phyloP scores from a whole-genome alignment of 2,113 vertebrate species.

The Mellivora capensis region DNA sequence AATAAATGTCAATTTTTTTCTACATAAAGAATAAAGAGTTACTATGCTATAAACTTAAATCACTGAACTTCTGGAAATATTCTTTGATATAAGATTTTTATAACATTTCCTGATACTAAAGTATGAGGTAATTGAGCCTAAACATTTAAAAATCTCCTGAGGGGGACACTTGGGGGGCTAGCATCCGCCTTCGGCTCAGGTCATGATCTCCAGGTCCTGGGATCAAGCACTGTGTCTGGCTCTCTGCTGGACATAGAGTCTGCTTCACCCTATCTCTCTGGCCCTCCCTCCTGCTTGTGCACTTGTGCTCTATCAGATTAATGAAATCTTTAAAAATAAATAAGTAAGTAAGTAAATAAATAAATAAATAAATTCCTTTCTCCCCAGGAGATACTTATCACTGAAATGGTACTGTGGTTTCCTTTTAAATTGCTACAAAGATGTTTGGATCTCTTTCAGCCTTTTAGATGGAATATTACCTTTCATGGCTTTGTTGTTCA shows the following conservation, averaged over 20 bases:
- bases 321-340: not conserved
- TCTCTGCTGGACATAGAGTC: no score
- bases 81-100: not conserved
- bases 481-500: not conserved
- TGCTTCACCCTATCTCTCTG: not conserved
- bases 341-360: not conserved
- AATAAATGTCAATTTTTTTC: not conserved
- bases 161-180: not conserved
- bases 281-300: not conserved
- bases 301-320: not conserved
- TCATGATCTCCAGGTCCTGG: not conserved
- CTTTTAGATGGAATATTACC: not conserved
- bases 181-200: not conserved
- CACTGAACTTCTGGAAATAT: not conserved
- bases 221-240: not conserved
- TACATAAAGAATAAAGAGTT: not conserved
- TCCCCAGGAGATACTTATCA: not conserved
- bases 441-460: not conserved
- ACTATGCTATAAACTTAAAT: not conserved
- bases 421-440: not conserved
- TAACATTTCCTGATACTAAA: not conserved
- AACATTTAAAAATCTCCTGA: not conserved
- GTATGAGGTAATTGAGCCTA: not conserved
- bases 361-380: not conserved
- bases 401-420: not conserved